Base-by-base conservation (phyloP, 2,113 vertebrate genomes). In the Rana temporaria region DNA sequence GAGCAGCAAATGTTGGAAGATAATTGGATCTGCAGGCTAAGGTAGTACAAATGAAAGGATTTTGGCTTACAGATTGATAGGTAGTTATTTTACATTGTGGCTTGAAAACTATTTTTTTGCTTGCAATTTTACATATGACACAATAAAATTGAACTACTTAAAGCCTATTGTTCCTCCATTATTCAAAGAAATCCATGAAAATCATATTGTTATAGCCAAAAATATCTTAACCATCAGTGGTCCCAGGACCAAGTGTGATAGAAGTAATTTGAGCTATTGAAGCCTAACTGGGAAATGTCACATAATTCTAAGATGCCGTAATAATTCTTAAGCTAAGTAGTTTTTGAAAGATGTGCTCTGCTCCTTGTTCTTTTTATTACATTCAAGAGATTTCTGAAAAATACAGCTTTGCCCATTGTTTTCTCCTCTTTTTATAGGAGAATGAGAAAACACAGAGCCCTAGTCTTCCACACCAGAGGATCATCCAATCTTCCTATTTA, bases 21-120 rank as follows among this genome's bases (percentile, higher is more conserved):
- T 94, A 92, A 92, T 92, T 91, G 89, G 86, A 89, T 92, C 85
- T 90, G 79, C 79, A 88, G 86, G 87, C 87, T 89, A 88, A 88
- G 84, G 79, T 79, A 75, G 62, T 85, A 82, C n/a, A 74, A 88
- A 86, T 1, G 0, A 88, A 84, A 89, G 89, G 60, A 81, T 85
- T 87, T 89, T 80, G 60, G 79, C 69, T 78, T 55, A 62, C 84
- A 85, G 69, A 88, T 71, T 91, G 88, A 92, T 89, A 87, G 88
- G 70, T 84, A 65, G 85, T 79, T 85, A 85, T 81, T 90, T 86
- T 85, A 84, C 7, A 59, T 78, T 48, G 15, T 83, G 53, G 32
- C 82, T 87, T 85, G 53, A 89, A 85, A 87, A 71, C 62, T 67
- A 24, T 85, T 87, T 87, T 78, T 19, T 81, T 84, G 56, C 70